Evolutionary conservation across 1,140 invertebrate genomes (phyloP), one percentile per base, ranked within the genome.

Genomic region (Pantala flavescens): DNA sequence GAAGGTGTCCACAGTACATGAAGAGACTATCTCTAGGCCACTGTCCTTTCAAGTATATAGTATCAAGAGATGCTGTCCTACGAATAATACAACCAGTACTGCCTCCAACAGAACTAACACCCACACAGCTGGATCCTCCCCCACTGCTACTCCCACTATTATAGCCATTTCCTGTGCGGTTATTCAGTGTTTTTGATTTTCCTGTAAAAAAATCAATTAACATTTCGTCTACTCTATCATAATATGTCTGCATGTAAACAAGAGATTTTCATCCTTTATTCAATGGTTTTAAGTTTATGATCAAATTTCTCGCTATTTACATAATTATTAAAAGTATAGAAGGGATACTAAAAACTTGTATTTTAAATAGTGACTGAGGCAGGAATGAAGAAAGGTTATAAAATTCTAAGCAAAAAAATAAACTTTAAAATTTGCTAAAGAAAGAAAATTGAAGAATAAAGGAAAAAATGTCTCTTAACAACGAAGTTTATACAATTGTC

Each of bases 61-160:
- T 90, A 80, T 93, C 91, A 77, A 93, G 81, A 16, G 90, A 92
- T 71, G 90, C 90, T 77, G 90, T 91, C 74, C 90, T 85, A 79
- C 90, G 83, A 77, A 93, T 91, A 24, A 84, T 72, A 63, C 49
- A 63, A 16, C 49, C 49, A 14, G 49, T 63, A 63, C 49, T 63
- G 14, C 49, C 49, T 63, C 49, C 49, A 19, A 21, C 49, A 63
- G 49, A 63, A 63, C 14, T 63, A 16, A 63, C 49, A 63, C 49
- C 49, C 49, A 63, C 49, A 63, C 49, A 63, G 49, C 49, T 63
- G 14, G 49, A 63, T 63, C 49, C 49, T 21, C 49, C 49, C 3
- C 49, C 49, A 63, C 49, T 63, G 49, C 49, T 86, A 85, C 83
- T 87, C 78, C 82, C 81, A 73, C 83, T 82, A 77, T 80, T 83